phyloP scores from a whole-genome alignment of 2,797 vertebrate genomes.

The Scomberomorus guttatus region DNA sequence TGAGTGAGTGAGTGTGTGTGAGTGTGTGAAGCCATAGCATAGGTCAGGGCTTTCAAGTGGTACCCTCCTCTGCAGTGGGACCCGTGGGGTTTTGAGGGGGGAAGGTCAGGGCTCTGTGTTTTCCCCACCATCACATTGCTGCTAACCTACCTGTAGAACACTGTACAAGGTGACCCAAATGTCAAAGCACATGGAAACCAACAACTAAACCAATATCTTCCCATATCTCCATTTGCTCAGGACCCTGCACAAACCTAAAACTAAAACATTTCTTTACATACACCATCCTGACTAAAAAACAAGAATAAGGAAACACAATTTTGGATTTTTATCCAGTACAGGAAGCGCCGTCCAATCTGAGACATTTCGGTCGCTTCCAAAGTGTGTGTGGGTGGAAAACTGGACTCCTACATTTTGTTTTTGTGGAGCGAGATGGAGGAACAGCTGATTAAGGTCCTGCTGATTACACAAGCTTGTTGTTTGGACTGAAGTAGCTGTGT shows the following conservation, averaged over 20 bases:
- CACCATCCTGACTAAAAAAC: not conserved
- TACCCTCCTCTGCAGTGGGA: constrained; percentile 10
- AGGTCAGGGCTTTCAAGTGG: constrained; percentile 60
- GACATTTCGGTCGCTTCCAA: too few relatives aligned
- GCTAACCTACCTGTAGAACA: not conserved
- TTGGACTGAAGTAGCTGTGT: not conserved
- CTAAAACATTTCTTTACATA: not conserved
- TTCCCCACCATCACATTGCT: not conserved
- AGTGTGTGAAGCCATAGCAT: constrained; percentile 24
- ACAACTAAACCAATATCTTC: not conserved
- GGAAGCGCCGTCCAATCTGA: not conserved
- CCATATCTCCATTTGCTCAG: not conserved
- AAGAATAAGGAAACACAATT: too few relatives aligned
- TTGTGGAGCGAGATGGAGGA: constrained; percentile 3
- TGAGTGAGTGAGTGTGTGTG: constrained; percentile 1
- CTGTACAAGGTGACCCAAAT: constrained; percentile 26
- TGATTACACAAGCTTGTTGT: not conserved
- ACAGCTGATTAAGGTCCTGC: constrained; percentile 2
- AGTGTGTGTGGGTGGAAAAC: constrained; percentile 16
- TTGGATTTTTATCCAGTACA: not conserved
- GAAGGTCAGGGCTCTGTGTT: constrained; percentile 15
- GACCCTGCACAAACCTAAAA: not conserved
- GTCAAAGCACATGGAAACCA: constrained; percentile 3
- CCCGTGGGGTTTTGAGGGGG: not conserved
- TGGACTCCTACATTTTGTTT: not conserved